Conservation (phyloP, 2,797 vertebrate species). For the Uromys caudimaculatus region DNA sequence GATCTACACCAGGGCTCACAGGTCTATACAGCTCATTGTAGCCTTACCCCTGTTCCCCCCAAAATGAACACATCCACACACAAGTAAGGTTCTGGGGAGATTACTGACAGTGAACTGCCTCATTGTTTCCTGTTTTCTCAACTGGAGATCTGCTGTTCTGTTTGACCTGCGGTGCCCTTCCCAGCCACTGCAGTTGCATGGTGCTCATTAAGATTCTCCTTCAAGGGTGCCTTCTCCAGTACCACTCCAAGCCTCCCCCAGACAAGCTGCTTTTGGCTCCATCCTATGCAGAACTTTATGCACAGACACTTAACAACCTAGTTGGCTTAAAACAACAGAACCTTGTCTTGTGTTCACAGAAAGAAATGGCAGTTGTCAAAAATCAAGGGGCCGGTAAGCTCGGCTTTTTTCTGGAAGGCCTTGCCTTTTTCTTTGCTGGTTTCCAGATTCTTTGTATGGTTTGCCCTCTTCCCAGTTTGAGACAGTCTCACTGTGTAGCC, state of each 20-base stretch:
- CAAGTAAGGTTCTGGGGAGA: background rate
- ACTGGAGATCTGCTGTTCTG: background rate
- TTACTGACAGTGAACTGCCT: background rate
- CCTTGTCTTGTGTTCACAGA: background rate
- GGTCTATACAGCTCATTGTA: background rate
- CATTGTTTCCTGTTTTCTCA: background rate
- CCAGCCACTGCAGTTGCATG: background rate
- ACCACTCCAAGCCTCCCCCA: background rate
- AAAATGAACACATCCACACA: constrained; percentile 2
- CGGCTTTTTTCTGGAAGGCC: background rate
- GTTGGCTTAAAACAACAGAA: background rate
- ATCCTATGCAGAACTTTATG: background rate
- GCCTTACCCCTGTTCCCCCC: background rate
- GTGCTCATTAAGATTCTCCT: background rate
- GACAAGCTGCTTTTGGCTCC: background rate
- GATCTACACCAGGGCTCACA: background rate
- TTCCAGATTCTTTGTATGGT: background rate
- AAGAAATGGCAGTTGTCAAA: background rate
- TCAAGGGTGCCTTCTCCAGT: background rate
- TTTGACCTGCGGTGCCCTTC: background rate
- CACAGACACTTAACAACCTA: background rate
- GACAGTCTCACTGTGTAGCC: background rate
- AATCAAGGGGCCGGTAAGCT: background rate
- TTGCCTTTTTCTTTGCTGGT: background rate
- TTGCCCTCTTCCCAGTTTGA: background rate